Base-by-base conservation (phyloP, 2,888 invertebrate genomes). In the Pyrocoelia pectoralis region DNA sequence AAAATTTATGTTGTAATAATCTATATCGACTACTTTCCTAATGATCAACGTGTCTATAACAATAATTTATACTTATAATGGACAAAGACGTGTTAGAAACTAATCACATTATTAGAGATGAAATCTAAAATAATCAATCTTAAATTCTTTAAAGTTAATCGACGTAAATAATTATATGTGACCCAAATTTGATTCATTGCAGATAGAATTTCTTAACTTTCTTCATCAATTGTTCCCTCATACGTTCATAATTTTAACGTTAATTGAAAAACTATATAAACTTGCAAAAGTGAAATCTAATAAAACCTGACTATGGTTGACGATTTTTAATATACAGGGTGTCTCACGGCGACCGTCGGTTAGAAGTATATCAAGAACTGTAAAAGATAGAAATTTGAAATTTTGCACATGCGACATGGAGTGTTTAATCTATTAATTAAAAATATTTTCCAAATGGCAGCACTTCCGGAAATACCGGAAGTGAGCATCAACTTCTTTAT, bases 171-270 rank as follows among this genome's bases (percentile, higher is more conserved):
- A 33, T 33, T 33, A 33, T 2, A 15, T 17, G 10, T 17, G 46
- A 10, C 46, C 46, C 17, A 46, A 15, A 46, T 46, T 46, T 10
- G 6, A 46, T 17, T 46, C 8, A 18, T 17, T 17, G 3, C 15
- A 18, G 18, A 18, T 17, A 46, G 46, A 41, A 15, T 17, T 46
- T 46, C 46, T 17, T 46, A 46, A 46, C 46, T 46, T 46, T 46
- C 46, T 17, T 46, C 46, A 10, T 46, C 46, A 46, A 46, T 46
- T 18, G 46, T 17, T 46, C 17, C n/a, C 15, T 46, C 5, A 46
- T 46, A 46, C 46, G 15, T 46, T 46, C 17, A 46, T 46, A 46
- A 46, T 46, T 43, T 43, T 12, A 43, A 43, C 8, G 43, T 43
- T 43, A 43, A 15, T 24, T 24, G 24, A 33, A 33, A n/a, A 33